A percentile compares a stretch with the other conserved stretches of the same genome.
Conservation (phyloP, 2,888 invertebrate genomes). For the Diarsia brunnea region DNA sequence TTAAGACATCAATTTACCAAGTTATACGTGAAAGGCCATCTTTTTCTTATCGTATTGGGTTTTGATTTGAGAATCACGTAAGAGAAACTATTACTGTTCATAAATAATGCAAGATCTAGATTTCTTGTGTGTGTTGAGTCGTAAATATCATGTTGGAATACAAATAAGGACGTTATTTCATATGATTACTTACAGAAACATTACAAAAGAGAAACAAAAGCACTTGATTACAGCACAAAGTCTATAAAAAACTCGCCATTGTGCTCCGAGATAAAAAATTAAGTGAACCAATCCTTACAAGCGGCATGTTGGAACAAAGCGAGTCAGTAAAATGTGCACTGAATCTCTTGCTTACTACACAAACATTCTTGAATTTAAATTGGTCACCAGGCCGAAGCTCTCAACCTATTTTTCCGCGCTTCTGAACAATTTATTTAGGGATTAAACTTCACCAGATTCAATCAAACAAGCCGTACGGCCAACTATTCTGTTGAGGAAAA, state of each 20-base stretch:
- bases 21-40: slow-evolving; percentile 3
- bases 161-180: slow-evolving; percentile 11
- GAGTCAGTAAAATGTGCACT: slow-evolving; percentile 59
- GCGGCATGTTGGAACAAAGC: slow-evolving; percentile 51
- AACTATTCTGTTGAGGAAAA: slow-evolving; percentile 39
- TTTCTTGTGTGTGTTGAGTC: background rate
- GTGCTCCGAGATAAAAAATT: slow-evolving; percentile 48
- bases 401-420: slow-evolving; percentile 69
- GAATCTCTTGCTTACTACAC: slow-evolving; percentile 50
- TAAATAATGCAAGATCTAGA: slow-evolving; percentile 13
- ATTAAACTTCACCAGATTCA: slow-evolving; percentile 67
- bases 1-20: slow-evolving; percentile 38
- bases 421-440: slow-evolving; percentile 68
- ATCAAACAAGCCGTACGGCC: slow-evolving; percentile 36
- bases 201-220: slow-evolving; percentile 37
- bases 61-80: slow-evolving; percentile 33
- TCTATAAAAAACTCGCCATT: slow-evolving; percentile 39
- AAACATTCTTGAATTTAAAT: slow-evolving; percentile 71
- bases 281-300: slow-evolving; percentile 41
- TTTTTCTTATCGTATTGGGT: slow-evolving; percentile 31
- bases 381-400: slow-evolving; percentile 65
- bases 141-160: slow-evolving; percentile 12
- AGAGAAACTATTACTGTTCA: slow-evolving; percentile 24
- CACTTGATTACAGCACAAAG: slow-evolving; percentile 34
- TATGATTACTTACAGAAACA: slow-evolving; percentile 2